These are phyloP conservation scores for Caenorhabditis sp. DNA, from an alignment of 2,888 invertebrate genomes.

Conservation along the genomic window DNA sequence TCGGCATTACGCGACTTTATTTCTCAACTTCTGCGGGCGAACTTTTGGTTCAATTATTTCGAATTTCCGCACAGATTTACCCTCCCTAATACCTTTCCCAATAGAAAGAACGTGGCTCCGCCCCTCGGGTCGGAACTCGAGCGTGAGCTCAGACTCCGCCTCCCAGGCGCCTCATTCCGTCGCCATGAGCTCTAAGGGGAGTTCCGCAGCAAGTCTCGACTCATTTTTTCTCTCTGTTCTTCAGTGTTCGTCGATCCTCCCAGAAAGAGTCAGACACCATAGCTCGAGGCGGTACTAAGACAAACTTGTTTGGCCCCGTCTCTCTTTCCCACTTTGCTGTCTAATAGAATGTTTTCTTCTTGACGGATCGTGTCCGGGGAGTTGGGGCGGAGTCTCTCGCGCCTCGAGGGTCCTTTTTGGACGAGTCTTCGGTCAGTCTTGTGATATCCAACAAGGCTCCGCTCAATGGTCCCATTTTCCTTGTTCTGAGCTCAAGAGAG, in stretches of 20 bases:
- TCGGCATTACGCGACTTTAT: constrained; percentile 26
- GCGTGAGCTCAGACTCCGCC: constrained; percentile 40
- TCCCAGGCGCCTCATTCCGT: constrained; percentile 43
- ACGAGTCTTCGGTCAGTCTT: constrained; percentile 13
- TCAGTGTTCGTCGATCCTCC: constrained; percentile 23
- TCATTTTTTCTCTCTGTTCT: constrained; percentile 15
- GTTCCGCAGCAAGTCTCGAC: background rate
- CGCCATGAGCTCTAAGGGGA: constrained; percentile 11
- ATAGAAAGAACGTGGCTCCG: constrained; percentile 25
- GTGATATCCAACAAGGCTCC: constrained; percentile 8
- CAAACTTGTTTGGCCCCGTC: constrained; percentile 44
- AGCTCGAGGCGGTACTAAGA: constrained; percentile 32
- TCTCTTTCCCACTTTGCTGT: constrained; percentile 17
- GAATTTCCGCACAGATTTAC: constrained; percentile 6
- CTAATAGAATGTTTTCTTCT: constrained; percentile 44
- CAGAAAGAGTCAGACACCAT: constrained; percentile 45
- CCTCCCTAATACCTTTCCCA: constrained; percentile 14
- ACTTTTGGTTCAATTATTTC: constrained; percentile 13
- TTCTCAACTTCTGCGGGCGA: too few species aligned
- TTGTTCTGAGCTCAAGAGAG: constrained; percentile 14
- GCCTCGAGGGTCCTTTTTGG: constrained; percentile 30
- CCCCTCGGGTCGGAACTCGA: constrained; percentile 22
- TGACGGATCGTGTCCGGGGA: constrained; percentile 27
- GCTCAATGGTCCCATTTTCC: constrained; percentile 7
- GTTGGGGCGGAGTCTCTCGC: constrained; percentile 17